Evolutionary conservation across 2,888 invertebrate species (phyloP).

Genomic region (Galerucella pusilla): DNA sequence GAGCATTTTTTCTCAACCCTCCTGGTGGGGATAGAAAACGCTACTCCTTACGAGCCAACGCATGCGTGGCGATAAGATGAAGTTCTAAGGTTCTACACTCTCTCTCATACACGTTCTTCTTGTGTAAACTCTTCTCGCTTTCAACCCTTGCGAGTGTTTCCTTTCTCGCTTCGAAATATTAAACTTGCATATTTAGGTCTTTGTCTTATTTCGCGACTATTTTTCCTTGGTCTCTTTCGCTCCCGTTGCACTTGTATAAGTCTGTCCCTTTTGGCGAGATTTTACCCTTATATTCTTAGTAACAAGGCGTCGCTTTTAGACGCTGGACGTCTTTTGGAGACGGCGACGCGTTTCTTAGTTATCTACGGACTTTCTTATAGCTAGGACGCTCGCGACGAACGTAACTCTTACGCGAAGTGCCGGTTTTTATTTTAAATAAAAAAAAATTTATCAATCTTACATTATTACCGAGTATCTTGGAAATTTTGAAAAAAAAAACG

Average conservation of each 20-base stretch:
- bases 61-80: conserved; percentile 63
- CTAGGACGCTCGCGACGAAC: conserved; percentile 63
- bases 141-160: conserved; percentile 59
- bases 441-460: background rate
- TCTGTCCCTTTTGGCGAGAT: conserved; percentile 54
- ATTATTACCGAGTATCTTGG: background rate
- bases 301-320: conserved; percentile 65
- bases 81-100: conserved; percentile 63
- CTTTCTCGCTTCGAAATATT: conserved; percentile 57
- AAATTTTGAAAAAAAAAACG: conserved; percentile 5
- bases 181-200: conserved; percentile 60
- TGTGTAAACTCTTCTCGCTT: conserved; percentile 58
- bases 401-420: conserved; percentile 45
- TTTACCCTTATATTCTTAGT: conserved; percentile 64
- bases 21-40: conserved; percentile 59
- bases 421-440: conserved; percentile 40
- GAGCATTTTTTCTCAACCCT: conserved; percentile 60
- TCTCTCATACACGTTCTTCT: conserved; percentile 58
- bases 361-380: conserved; percentile 65
- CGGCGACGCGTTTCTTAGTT: conserved; percentile 66
- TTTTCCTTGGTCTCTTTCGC: conserved; percentile 57
- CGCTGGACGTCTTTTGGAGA: conserved; percentile 65
- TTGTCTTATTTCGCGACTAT: conserved; percentile 61
- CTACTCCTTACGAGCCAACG: conserved; percentile 63
- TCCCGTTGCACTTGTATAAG: conserved; percentile 59